Percentiles rank a stretch among this genome's conserved stretches.
Conservation (phyloP, 2,797 vertebrate species). For the Chrosomus eos region DNA sequence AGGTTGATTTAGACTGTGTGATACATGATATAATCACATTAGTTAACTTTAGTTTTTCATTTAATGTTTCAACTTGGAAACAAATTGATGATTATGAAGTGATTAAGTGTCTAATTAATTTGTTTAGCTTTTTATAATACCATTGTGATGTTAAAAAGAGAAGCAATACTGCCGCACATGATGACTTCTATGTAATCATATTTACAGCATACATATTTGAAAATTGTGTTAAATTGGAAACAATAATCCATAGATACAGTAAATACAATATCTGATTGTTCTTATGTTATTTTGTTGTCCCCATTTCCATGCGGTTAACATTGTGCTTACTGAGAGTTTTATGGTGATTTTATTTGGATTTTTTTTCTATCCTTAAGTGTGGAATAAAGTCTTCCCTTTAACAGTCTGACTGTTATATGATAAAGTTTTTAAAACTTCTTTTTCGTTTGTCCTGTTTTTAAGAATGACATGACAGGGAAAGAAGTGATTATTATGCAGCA, state of each 20-base stretch:
- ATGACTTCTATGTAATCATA: constrained; percentile 38
- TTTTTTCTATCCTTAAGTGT: neutral
- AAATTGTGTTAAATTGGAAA: constrained; percentile 10
- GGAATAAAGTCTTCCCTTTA: constrained; percentile 53
- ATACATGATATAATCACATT: constrained; percentile 25
- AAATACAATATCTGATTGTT: constrained; percentile 9
- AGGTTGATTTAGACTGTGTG: constrained; percentile 28
- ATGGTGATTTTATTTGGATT: neutral
- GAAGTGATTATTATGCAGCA: constrained; percentile 25
- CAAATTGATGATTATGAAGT: constrained; percentile 24
- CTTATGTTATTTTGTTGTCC: neutral
- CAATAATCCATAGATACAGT: neutral
- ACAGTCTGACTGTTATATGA: constrained; percentile 53
- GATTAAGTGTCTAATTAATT: neutral
- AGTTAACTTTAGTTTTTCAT: neutral
- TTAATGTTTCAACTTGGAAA: neutral
- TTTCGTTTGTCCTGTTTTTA: neutral
- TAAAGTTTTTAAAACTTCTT: neutral
- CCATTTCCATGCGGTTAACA: neutral
- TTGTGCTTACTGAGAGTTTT: neutral
- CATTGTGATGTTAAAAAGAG: constrained; percentile 44
- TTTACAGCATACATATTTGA: constrained; percentile 36
- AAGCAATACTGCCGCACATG: constrained; percentile 50
- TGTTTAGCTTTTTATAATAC: constrained; percentile 19
- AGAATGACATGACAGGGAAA: constrained; percentile 18